A percentile compares a stretch with the other conserved stretches of the same genome.
phyloP scores from a whole-genome alignment of 2,888 invertebrate species.

The Heteromyza rotundicornis region DNA sequence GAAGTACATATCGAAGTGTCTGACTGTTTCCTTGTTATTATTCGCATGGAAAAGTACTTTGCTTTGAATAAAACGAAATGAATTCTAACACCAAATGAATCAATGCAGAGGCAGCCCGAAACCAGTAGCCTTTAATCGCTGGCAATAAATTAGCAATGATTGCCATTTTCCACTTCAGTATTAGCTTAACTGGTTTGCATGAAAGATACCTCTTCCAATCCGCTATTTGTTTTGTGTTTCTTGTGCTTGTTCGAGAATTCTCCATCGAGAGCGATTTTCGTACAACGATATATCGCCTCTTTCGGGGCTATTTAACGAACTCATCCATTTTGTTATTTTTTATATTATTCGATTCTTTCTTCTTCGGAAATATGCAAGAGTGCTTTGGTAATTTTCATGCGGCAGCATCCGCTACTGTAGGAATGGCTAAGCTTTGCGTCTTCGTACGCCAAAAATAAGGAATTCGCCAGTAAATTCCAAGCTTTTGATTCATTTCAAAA shows the following conservation, averaged over 20 bases:
- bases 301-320: background rate
- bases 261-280: background rate
- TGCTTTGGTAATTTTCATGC: too few relatives aligned
- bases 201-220: background rate
- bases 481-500: too few relatives aligned
- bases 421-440: too few relatives aligned
- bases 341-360: too few relatives aligned
- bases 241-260: background rate
- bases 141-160: background rate
- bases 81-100: background rate
- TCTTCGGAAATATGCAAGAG: too few relatives aligned
- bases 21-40: too few relatives aligned
- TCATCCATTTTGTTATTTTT: conserved; percentile 2
- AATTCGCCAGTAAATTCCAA: too few relatives aligned
- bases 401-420: too few relatives aligned
- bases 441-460: too few relatives aligned
- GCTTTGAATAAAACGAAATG: background rate
- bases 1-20: too few relatives aligned
- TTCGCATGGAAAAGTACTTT: too few relatives aligned
- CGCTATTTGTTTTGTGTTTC: too few relatives aligned
- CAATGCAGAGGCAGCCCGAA: background rate
- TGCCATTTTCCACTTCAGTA: background rate
- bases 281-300: background rate
- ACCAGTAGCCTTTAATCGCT: background rate
- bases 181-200: background rate